Conservation (phyloP, 1,140 invertebrate species). For the Bombus sibiricus region DNA sequence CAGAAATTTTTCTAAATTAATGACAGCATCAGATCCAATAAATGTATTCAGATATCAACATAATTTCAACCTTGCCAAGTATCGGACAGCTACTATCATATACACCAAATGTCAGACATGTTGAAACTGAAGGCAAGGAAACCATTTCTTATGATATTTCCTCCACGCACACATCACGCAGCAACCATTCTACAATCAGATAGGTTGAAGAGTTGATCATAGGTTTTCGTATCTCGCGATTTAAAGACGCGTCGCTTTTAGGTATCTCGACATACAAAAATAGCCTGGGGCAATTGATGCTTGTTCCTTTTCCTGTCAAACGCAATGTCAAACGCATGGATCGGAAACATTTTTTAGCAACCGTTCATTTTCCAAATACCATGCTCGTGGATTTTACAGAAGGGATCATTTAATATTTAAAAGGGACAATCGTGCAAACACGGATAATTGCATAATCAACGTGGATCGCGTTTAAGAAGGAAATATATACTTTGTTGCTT, state of each 20-base stretch:
- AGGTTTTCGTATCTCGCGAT: not conserved
- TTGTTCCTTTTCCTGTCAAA: not conserved
- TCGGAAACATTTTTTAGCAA: not conserved
- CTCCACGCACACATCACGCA: not conserved
- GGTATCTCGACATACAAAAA: not conserved
- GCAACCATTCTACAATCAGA: not conserved
- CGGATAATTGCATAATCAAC: not conserved
- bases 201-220: conserved; percentile 2
- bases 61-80: not conserved
- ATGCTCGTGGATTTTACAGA: too few relatives aligned
- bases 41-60: too few relatives aligned
- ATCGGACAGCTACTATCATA: not conserved
- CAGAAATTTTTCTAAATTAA: not conserved
- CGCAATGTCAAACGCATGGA: not conserved
- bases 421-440: not conserved
- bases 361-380: not conserved
- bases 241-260: conserved; percentile 6
- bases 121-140: not conserved
- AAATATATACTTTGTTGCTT: not conserved
- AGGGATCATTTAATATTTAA: too few relatives aligned
- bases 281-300: not conserved
- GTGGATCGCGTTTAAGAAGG: not conserved
- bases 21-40: too few relatives aligned
- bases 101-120: not conserved
- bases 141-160: not conserved